A percentile compares a stretch with the other conserved stretches of the same genome.
These are phyloP conservation scores for Volucella inflata DNA, from an alignment of 2,888 invertebrate species.

Conservation along the genomic window DNA sequence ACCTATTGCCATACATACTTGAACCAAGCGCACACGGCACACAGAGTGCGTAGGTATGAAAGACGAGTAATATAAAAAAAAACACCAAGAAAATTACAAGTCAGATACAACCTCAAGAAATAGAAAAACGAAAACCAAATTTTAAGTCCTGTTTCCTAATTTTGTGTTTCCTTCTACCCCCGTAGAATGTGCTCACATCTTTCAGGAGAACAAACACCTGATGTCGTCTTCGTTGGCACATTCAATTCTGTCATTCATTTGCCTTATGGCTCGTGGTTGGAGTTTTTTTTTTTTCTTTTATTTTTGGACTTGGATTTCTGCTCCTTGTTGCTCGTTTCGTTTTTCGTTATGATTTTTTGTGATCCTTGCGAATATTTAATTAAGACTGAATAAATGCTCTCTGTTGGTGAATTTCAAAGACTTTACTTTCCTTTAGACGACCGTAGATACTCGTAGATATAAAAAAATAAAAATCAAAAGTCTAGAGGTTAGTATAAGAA, in stretches of 20 bases:
- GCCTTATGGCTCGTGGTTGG: not conserved
- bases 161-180: not conserved
- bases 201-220: slow-evolving; percentile 9
- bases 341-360: slow-evolving; percentile 35
- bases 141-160: slow-evolving; percentile 41
- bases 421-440: no score
- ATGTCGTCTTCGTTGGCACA: slow-evolving; percentile 28
- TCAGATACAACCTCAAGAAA: not conserved
- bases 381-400: slow-evolving; percentile 35
- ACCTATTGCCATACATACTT: slow-evolving; percentile 18
- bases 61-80: not conserved
- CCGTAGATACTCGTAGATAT: no score
- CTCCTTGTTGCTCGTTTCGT: not conserved
- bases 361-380: slow-evolving; percentile 54
- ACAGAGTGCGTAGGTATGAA: slow-evolving; percentile 23
- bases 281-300: not conserved
- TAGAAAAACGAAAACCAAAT: not conserved
- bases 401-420: not conserved
- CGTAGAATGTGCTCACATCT: not conserved
- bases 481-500: slow-evolving; percentile 36
- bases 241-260: slow-evolving; percentile 22
- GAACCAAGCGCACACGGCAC: not conserved
- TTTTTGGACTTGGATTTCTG: not conserved
- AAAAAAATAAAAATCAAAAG: slow-evolving; percentile 12
- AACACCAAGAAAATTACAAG: slow-evolving; percentile 18